Conservation (phyloP, 2,888 invertebrate species). For the Heliconius ethilla region DNA sequence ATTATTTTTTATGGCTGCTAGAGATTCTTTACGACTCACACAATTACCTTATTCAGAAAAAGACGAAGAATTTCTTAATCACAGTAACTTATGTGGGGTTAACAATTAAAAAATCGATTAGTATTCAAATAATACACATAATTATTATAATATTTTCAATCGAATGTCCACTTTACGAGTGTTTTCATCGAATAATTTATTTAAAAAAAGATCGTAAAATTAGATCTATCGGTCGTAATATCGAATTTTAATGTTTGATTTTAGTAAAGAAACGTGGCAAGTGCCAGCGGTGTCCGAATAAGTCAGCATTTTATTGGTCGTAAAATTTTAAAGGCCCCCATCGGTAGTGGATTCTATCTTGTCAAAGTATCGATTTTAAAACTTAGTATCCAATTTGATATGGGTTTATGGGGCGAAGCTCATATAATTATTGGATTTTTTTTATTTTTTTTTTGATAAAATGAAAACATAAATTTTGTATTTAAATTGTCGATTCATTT, state of each 20-base stretch:
- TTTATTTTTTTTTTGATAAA: slow-evolving; percentile 40
- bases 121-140: slow-evolving; percentile 29
- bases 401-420: slow-evolving; percentile 55
- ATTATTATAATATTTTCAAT: slow-evolving; percentile 43
- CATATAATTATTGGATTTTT: slow-evolving; percentile 47
- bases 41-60: slow-evolving; percentile 1
- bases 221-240: slow-evolving; percentile 78
- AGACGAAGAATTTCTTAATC: slow-evolving; percentile 24
- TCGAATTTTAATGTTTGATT: slow-evolving; percentile 74
- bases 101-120: slow-evolving; percentile 34
- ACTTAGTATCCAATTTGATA: slow-evolving; percentile 54
- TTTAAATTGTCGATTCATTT: slow-evolving; percentile 14
- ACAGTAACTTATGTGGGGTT: slow-evolving; percentile 25
- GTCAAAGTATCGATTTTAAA: slow-evolving; percentile 61
- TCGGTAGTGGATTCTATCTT: slow-evolving; percentile 63
- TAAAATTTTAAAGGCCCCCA: slow-evolving; percentile 75
- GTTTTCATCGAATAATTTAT: slow-evolving; percentile 52
- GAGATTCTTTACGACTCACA: slow-evolving; percentile 15
- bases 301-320: slow-evolving; percentile 77
- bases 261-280: slow-evolving; percentile 63
- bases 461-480: slow-evolving; percentile 51
- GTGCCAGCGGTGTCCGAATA: slow-evolving; percentile 64
- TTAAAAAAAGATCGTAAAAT: slow-evolving; percentile 67
- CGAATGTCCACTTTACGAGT: slow-evolving; percentile 45
- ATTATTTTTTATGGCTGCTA: too few relatives aligned